Conservation (phyloP, 1,140 invertebrate genomes). For the Bombus terrestris region DNA sequence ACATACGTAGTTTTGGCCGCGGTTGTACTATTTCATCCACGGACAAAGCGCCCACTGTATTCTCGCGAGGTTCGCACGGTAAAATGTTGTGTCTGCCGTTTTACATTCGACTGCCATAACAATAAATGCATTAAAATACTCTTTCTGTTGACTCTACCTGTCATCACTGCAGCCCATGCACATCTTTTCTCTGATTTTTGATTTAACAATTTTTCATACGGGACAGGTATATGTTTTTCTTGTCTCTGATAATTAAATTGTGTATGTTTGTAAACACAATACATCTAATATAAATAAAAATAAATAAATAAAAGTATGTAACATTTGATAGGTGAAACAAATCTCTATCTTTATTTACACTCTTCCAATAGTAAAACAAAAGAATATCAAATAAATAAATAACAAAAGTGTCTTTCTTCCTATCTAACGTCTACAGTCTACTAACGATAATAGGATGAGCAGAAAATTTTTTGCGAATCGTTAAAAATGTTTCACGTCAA, state of each 20-base stretch:
- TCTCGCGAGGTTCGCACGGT: conserved; percentile 19
- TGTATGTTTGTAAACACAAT: neutral
- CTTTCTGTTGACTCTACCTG: neutral
- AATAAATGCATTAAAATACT: conserved; percentile 38
- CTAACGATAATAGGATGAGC: neutral
- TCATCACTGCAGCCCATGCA: neutral
- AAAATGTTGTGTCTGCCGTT: conserved; percentile 31
- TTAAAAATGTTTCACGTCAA: neutral
- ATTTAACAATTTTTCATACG: neutral
- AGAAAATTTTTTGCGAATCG: neutral
- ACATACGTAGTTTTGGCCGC: neutral
- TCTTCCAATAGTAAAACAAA: neutral
- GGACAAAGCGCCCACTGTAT: conserved; percentile 25
- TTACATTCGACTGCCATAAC: conserved; percentile 20
- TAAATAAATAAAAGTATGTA: neutral
- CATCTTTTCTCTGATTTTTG: neutral
- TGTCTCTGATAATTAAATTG: neutral
- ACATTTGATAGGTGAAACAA: neutral
- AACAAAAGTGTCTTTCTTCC: neutral
- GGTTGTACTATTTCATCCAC: neutral
- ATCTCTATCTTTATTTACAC: neutral
- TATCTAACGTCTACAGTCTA: neutral
- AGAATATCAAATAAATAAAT: too few species aligned
- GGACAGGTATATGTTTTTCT: neutral
- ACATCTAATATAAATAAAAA: neutral